Percentiles rank a stretch among this genome's conserved stretches.
These are phyloP conservation scores for Danio jaintianensis DNA, from an alignment of 2,797 vertebrate species.

Conservation along the genomic window DNA sequence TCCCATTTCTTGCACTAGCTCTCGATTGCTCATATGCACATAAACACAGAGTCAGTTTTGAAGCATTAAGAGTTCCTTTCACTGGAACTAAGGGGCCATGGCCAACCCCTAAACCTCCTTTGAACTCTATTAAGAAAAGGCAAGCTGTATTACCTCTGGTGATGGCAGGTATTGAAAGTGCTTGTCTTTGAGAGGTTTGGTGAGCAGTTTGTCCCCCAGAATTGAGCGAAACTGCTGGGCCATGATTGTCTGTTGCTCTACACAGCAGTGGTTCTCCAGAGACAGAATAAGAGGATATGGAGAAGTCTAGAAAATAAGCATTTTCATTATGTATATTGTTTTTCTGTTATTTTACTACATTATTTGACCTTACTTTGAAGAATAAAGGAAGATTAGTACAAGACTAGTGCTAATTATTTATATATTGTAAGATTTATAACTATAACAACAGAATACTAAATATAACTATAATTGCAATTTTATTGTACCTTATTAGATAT, in stretches of 20 bases:
- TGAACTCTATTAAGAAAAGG: not conserved
- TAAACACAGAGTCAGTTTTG: too few relatives aligned
- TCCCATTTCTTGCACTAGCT: too few relatives aligned
- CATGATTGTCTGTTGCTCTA: slow-evolving; percentile 92
- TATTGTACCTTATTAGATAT: too few relatives aligned
- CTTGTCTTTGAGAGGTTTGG: slow-evolving; percentile 71
- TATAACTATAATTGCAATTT: too few relatives aligned
- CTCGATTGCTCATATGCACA: too few relatives aligned
- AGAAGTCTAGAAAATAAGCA: slow-evolving; percentile 64
- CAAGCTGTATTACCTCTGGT: slow-evolving; percentile 82
- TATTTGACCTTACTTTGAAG: too few relatives aligned
- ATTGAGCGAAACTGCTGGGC: slow-evolving; percentile 86
- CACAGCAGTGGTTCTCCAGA: slow-evolving; percentile 95
- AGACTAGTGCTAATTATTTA: too few relatives aligned
- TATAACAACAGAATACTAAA: too few relatives aligned
- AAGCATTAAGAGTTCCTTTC: too few relatives aligned
- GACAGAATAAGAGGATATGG: slow-evolving; percentile 86
- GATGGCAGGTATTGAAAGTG: slow-evolving; percentile 79
- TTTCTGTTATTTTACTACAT: not conserved
- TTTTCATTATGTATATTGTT: not conserved
- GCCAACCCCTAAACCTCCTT: not conserved
- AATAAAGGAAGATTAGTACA: too few relatives aligned
- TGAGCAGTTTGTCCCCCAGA: slow-evolving; percentile 89
- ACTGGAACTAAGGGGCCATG: too few relatives aligned
- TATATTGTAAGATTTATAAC: too few relatives aligned